Evolutionary conservation across 2,113 vertebrate species (phyloP).

Genomic region (Urocolius indicus): DNA sequence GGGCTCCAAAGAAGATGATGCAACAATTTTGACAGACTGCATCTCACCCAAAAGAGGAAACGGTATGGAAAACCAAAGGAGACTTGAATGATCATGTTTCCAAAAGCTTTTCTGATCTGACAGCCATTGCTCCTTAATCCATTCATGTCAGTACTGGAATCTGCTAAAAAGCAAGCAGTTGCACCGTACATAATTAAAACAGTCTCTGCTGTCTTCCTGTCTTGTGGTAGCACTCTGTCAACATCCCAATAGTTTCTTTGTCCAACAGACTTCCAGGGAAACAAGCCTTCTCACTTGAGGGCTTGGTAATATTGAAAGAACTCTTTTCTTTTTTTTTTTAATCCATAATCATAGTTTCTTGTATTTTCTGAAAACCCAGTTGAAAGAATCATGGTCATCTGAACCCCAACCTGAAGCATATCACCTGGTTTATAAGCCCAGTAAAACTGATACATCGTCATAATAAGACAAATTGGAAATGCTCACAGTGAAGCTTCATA

Average conservation of each 20-base stretch:
- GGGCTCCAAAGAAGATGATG: not conserved
- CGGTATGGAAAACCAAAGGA: not conserved
- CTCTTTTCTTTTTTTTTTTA: not conserved
- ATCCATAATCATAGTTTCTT: not conserved
- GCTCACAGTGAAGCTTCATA: not conserved
- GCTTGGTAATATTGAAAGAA: not conserved
- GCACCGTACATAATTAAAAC: not conserved
- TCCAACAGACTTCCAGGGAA: not conserved
- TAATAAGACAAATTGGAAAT: not conserved
- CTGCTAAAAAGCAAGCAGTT: not conserved
- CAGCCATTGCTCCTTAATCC: too few relatives aligned
- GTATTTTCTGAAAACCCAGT: not conserved
- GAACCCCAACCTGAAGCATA: not conserved
- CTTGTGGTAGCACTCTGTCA: not conserved
- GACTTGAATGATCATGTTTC: fast-evolving
- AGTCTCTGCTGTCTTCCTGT: not conserved
- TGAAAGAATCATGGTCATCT: not conserved
- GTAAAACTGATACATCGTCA: not conserved
- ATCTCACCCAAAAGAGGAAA: not conserved
- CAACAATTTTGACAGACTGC: too few relatives aligned
- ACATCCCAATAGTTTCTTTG: not conserved
- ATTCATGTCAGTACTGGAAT: not conserved
- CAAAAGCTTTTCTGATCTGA: not conserved
- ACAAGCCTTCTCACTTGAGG: not conserved
- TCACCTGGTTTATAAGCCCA: not conserved